Base-by-base conservation (phyloP, 1,140 invertebrate species). In the Bicyclus anynana region DNA sequence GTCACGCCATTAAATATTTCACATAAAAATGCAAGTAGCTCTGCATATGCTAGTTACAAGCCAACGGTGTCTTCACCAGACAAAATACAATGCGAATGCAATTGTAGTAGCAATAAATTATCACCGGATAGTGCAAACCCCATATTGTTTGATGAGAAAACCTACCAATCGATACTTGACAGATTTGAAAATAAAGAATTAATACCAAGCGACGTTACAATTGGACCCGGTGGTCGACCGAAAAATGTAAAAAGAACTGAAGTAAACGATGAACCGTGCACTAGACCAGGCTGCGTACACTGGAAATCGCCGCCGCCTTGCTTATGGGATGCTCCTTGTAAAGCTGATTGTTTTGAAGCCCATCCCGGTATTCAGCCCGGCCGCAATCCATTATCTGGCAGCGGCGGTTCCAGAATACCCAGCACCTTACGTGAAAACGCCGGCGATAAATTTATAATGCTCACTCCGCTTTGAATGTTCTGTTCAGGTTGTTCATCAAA, bases 301-400 rank as follows among this genome's bases (percentile, higher is more conserved):
- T 80, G 75, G 79, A 48, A 82, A 49, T 76, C 79, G 12, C 79
- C 77, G 26, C 65, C 79, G 27, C 77, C 75, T 20, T 84, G 81
- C 42, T 57, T 79, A 18, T 82, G 77, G 77, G 61, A 84, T 62
- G 62, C 63, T 27, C 79, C 79, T 53, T 84, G 79, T 53, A 79
- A 77, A 65, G 81, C 79, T 13, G 79, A 82, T 55, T 80, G 79
- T 61, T 84, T 82, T 47, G 78, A 82, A 50, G 61, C 74, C 17
- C 72, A 57, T 5, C 61, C 68, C n/a, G 70, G 65, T 23, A 75
- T 74, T 49, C 69, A 72, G 23, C 68, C 77, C 27, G 69, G 68
- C 17, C 73, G 67, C 35, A 77, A 80, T 53, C 62, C 57, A 26
- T 26, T 72, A 26, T 61, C 56, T 20, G 53, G 67, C 33, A 67